Evolutionary conservation across 2,113 vertebrate genomes (phyloP), one percentile per base, ranked within the genome.

Genomic region (Cyrtonyx montezumae): DNA sequence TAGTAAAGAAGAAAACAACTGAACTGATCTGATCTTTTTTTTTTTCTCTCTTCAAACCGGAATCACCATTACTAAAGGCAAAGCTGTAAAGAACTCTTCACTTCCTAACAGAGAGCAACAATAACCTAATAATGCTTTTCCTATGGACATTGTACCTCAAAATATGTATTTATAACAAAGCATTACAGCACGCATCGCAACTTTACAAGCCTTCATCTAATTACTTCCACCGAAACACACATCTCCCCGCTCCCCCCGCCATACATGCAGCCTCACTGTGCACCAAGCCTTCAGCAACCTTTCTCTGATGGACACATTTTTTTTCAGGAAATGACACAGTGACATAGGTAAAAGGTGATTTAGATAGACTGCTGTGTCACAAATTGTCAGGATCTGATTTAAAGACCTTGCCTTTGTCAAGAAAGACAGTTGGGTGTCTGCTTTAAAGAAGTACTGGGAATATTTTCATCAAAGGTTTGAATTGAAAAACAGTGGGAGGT

Each of bases 371-470:
- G 97, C 98, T 98, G 97, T 98, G 99, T 98, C 98, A 98, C 98
- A 98, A 98, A 98, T 98, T 99, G 99, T 98, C 98, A 98, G 97
- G 98, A 98, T 98, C 98, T 99, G 98, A 98, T 98, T 98, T 98
- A 98, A 97, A 98, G 98, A 98, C 98, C 97, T 97, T 97, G 96
- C 97, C 97, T 98, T 98, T 98, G 98, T 98, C 98, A 98, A 98
- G 98, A 98, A 97, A 98, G 98, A 98, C 98, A 97, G 98, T 97
- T 97, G 97, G 98, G 96, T 95, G 97, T 98, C 98, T 98, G 97
- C 97, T 98, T 98, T 98, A 98, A 97, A 98, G 97, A 98, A 98
- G 97, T 97, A 97, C 97, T 98, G 98, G 98, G 98, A 98, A 98
- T 98, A 98, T 98, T 98, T 98, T 98, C 98, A 98, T 98, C 98